These are phyloP conservation scores for Rhinolophus sinicus DNA, from an alignment of 2,113 vertebrate species.

Conservation along the genomic window DNA sequence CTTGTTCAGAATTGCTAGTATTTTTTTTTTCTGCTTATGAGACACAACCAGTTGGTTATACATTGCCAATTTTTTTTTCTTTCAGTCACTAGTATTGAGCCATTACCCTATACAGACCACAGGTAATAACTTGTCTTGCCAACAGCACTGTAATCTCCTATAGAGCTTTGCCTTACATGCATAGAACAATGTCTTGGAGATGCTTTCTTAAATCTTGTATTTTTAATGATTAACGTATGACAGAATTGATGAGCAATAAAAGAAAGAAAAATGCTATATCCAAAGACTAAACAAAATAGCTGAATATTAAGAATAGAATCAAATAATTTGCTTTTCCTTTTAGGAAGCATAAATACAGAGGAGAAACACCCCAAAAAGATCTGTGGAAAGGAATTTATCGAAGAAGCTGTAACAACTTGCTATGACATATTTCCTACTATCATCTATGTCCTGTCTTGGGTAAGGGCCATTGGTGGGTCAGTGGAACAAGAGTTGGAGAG, in stretches of 20 bases:
- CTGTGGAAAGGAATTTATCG: neutral
- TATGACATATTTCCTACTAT: neutral
- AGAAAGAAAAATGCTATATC: neutral
- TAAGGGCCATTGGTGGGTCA: neutral
- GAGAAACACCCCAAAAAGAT: neutral
- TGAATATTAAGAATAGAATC: slow-evolving; percentile 32
- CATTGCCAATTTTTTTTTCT: neutral
- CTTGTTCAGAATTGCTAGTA: neutral
- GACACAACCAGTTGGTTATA: neutral
- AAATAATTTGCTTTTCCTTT: neutral
- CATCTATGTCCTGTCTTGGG: too few relatives aligned
- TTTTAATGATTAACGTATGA: neutral
- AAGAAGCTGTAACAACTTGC: neutral
- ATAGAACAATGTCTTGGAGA: neutral
- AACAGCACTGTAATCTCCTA: neutral
- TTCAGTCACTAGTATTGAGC: neutral
- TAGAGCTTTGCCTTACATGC: neutral
- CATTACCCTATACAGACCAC: neutral
- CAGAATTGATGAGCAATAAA: neutral
- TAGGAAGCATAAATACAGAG: neutral
- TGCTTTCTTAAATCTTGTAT: neutral
- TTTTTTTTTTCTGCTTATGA: neutral
- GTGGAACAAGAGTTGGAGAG: too few relatives aligned
- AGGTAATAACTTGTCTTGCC: neutral
- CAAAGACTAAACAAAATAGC: neutral